Evolutionary conservation across 2,797 vertebrate species (phyloP).

Genomic region (Cyprinodon diabolis): DNA sequence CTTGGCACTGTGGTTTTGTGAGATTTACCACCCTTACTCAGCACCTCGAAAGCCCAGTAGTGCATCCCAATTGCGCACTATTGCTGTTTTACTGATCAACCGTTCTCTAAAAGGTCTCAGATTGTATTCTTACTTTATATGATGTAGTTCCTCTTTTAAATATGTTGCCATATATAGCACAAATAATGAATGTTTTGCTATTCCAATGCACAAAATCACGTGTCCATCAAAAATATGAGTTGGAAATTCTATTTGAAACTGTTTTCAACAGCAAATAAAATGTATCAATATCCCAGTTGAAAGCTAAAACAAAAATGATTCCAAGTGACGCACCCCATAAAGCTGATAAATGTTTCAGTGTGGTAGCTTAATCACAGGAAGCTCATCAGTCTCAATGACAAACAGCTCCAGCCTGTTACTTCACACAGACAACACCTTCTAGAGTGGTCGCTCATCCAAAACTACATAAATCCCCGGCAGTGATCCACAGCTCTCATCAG

Average conservation of each 20-base stretch:
- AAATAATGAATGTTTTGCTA: neutral
- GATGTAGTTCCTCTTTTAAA: neutral
- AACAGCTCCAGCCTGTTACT: slow-evolving; percentile 45
- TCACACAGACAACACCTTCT: slow-evolving; percentile 54
- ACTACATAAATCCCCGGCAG: slow-evolving; percentile 55
- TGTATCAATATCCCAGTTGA: neutral
- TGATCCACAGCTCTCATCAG: slow-evolving; percentile 60
- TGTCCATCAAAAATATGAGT: neutral
- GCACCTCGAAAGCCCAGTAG: slow-evolving; percentile 31
- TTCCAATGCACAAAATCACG: neutral
- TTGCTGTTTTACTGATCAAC: neutral
- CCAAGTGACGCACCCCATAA: slow-evolving; percentile 54
- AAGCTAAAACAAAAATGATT: slow-evolving; percentile 20
- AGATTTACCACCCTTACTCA: slow-evolving; percentile 50
- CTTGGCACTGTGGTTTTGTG: slow-evolving; percentile 41
- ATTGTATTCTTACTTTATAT: neutral
- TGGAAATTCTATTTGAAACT: neutral
- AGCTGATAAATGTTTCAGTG: slow-evolving; percentile 63
- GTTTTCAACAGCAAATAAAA: neutral
- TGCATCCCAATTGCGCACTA: slow-evolving; percentile 11
- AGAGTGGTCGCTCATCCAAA: slow-evolving; percentile 38
- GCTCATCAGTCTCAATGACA: slow-evolving; percentile 63
- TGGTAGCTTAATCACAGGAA: slow-evolving; percentile 63
- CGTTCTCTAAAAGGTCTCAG: slow-evolving; percentile 7
- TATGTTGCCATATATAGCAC: neutral